Evolutionary conservation across 2,113 vertebrate genomes (phyloP).

Genomic region (Mustelus asterias): DNA sequence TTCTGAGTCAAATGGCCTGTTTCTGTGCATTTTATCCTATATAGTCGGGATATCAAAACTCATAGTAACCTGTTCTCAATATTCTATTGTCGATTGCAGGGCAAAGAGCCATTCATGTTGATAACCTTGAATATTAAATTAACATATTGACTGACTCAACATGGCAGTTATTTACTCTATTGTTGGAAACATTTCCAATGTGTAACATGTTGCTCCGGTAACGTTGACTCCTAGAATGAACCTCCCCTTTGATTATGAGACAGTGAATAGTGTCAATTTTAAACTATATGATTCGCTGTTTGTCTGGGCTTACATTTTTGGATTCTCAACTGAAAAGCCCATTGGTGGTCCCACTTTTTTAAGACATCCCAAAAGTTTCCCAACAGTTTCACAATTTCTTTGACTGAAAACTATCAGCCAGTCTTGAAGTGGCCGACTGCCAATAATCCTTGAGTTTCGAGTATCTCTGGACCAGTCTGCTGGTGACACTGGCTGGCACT

Average conservation of each 20-base stretch:
- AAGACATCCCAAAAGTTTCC: slow-evolving; percentile 46
- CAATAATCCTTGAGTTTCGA: slow-evolving; percentile 45
- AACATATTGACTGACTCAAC: neutral
- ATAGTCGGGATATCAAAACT: neutral
- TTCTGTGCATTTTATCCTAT: neutral
- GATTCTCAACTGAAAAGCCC: slow-evolving; percentile 44
- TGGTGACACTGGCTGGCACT: slow-evolving; percentile 48
- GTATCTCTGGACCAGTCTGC: slow-evolving; percentile 52
- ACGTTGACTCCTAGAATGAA: neutral
- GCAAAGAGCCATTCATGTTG: neutral
- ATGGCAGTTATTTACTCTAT: neutral
- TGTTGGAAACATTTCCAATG: neutral
- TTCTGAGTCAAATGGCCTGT: neutral
- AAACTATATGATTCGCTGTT: neutral
- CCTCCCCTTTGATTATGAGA: neutral
- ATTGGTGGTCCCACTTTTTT: slow-evolving; percentile 46
- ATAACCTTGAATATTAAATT: neutral
- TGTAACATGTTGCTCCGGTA: neutral
- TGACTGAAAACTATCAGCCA: slow-evolving; percentile 46
- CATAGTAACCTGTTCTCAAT: neutral
- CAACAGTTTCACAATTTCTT: slow-evolving; percentile 40
- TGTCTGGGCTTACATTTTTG: slow-evolving; percentile 46
- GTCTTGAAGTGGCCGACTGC: slow-evolving; percentile 41
- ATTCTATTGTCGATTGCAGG: neutral
- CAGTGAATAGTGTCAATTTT: neutral